These are phyloP conservation scores for Aepyceros melampus DNA, from an alignment of 2,113 vertebrate species.

Conservation along the genomic window DNA sequence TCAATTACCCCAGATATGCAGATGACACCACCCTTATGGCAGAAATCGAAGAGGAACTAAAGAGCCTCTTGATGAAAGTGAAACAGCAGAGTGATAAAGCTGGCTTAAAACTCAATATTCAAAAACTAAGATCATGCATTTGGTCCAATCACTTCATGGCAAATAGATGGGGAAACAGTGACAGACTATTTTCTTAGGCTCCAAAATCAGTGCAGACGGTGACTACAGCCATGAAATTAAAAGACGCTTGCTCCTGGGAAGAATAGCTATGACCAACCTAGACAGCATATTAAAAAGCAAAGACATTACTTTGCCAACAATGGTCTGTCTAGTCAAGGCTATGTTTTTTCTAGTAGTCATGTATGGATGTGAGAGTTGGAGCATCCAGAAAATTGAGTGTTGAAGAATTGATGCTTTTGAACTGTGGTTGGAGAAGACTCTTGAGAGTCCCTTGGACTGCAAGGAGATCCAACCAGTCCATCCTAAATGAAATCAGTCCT, in stretches of 20 bases:
- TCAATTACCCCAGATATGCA: background rate
- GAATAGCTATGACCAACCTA: background rate
- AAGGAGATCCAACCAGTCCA: background rate
- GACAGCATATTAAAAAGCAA: background rate
- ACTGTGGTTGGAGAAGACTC: background rate
- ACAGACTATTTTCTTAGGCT: background rate
- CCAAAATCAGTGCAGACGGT: background rate
- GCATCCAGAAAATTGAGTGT: background rate
- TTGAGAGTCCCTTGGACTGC: background rate
- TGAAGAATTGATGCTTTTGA: background rate
- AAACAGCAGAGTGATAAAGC: background rate
- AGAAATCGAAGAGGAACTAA: background rate
- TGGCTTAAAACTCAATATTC: background rate
- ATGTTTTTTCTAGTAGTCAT: background rate
- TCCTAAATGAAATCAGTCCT: background rate
- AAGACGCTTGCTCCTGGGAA: background rate
- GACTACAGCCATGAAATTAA: background rate
- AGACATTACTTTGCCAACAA: background rate
- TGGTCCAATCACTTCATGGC: background rate
- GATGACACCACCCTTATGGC: background rate
- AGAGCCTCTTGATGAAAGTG: background rate
- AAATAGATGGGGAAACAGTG: background rate
- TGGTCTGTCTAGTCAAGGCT: background rate
- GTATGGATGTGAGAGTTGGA: background rate
- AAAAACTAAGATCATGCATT: background rate